Conservation (phyloP, 2,888 invertebrate species). For the Nomada fabriciana region DNA sequence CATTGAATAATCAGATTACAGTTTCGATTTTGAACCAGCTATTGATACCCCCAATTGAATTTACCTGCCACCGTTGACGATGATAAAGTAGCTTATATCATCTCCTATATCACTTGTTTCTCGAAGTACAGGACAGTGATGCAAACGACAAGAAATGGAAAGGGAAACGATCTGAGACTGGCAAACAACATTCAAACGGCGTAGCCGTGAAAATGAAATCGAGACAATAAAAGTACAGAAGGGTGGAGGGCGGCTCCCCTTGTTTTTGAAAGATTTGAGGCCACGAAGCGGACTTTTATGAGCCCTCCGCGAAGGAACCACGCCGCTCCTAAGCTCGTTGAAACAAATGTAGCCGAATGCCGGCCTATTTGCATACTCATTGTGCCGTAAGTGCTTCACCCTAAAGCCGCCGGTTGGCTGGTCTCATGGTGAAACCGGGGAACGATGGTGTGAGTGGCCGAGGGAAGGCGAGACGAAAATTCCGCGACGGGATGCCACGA, state of each 20-base stretch:
- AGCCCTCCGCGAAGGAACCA: conserved; percentile 57
- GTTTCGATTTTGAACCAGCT: neutral
- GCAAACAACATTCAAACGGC: conserved; percentile 33
- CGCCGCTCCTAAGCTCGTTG: conserved; percentile 67
- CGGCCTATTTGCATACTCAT: conserved; percentile 74
- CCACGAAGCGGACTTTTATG: conserved; percentile 65
- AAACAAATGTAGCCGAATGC: conserved; percentile 77
- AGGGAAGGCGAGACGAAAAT: conserved; percentile 57
- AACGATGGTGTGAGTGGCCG: conserved; percentile 49
- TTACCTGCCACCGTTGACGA: neutral
- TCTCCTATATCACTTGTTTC: neutral
- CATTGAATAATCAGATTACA: neutral
- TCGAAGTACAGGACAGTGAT: neutral
- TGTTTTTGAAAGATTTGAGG: conserved; percentile 69
- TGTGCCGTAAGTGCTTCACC: conserved; percentile 72
- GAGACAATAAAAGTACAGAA: conserved; percentile 63
- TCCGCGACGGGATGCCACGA: conserved; percentile 35
- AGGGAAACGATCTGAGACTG: neutral
- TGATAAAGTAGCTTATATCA: no score
- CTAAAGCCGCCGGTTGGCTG: conserved; percentile 65
- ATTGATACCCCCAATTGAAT: conserved; percentile 1
- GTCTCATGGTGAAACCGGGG: conserved; percentile 60
- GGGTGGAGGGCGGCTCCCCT: conserved; percentile 59
- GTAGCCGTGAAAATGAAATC: conserved; percentile 63
- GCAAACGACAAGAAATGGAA: neutral